These are phyloP conservation scores for Phenganax subtilis DNA, from an alignment of 92 coral and sea anemone species.

Conservation along the genomic window DNA sequence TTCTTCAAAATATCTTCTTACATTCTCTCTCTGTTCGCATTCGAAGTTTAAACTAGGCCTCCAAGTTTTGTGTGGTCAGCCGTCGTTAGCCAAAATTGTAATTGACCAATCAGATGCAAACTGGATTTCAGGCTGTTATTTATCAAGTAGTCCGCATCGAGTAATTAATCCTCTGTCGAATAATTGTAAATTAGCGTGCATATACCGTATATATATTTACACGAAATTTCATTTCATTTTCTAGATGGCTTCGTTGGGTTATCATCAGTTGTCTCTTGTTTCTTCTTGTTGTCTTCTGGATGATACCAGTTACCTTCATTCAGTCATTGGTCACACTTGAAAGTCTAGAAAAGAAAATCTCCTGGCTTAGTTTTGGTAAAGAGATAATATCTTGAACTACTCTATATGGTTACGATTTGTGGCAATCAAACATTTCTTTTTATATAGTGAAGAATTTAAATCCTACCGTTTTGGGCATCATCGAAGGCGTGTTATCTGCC, in stretches of 20 bases:
- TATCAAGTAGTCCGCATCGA: too few relatives aligned
- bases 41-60: too few relatives aligned
- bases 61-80: too few relatives aligned
- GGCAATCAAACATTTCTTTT: background rate
- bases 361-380: constrained; percentile 64
- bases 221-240: background rate
- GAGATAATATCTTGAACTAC: background rate
- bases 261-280: constrained; percentile 60
- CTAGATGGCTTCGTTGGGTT: constrained; percentile 62
- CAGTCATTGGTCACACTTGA: constrained; percentile 63
- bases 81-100: too few relatives aligned
- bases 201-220: background rate
- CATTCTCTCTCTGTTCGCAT: too few relatives aligned
- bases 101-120: too few relatives aligned
- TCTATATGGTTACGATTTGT: background rate
- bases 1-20: too few relatives aligned
- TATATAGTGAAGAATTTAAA: constrained; percentile 53
- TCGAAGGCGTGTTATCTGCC: constrained; percentile 80
- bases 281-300: constrained; percentile 78
- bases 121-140: too few relatives aligned
- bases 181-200: background rate
- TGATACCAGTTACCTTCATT: constrained; percentile 70
- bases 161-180: background rate
- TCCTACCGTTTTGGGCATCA: constrained; percentile 50
- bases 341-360: constrained; percentile 51